These are phyloP conservation scores for Istiophorus platypterus DNA, from an alignment of 2,113 vertebrate species.

Conservation along the genomic window DNA sequence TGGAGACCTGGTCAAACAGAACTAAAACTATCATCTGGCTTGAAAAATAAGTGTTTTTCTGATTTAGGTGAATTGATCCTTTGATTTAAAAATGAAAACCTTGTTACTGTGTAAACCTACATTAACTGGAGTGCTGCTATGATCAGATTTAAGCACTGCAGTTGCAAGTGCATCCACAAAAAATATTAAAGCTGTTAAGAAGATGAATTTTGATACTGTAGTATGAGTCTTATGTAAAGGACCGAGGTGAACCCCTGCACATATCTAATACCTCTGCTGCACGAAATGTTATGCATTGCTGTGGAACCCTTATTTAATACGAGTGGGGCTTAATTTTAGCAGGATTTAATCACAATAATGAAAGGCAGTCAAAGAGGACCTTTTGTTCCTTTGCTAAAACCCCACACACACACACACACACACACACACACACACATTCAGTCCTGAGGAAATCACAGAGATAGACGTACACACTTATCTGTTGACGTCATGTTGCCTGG, in stretches of 20 bases:
- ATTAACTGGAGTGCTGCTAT: background rate
- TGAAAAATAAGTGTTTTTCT: background rate
- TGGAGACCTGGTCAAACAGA: background rate
- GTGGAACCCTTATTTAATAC: constrained; percentile 28
- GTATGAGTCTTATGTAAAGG: constrained; percentile 2
- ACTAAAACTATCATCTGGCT: background rate
- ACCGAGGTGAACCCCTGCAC: background rate
- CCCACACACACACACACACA: constrained; percentile 24
- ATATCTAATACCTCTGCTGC: background rate
- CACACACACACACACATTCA: constrained; percentile 20
- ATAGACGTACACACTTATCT: constrained; percentile 56
- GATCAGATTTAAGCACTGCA: background rate
- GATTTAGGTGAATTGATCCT: background rate
- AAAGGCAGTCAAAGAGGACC: constrained; percentile 53
- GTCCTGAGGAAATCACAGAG: constrained; percentile 58
- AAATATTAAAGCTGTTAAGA: background rate
- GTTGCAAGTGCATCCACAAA: background rate
- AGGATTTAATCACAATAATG: constrained; percentile 61
- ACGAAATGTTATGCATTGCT: constrained; percentile 29
- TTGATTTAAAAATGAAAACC: background rate
- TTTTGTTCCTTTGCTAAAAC: constrained; percentile 56
- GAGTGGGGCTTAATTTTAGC: constrained; percentile 57
- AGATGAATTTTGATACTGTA: background rate
- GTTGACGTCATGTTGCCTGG: constrained; percentile 78
- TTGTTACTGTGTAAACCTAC: background rate